Evolutionary conservation across 2,888 invertebrate genomes (phyloP).

Genomic region (Lamproptera curius): DNA sequence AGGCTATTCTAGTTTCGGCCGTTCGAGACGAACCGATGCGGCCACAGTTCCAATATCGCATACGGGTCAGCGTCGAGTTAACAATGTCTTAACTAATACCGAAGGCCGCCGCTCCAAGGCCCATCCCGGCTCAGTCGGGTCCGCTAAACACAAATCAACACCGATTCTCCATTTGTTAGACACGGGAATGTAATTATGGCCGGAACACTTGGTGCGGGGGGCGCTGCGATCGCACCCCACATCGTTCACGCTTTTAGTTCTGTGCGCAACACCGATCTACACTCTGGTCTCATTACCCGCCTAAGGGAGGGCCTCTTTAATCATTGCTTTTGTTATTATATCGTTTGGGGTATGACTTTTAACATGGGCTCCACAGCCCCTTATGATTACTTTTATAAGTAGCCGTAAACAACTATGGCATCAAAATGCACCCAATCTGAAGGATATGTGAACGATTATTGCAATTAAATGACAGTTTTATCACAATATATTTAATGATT

Average conservation of each 20-base stretch:
- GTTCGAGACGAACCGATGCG: too few species aligned
- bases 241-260: slow-evolving; percentile 73
- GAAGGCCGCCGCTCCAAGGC: slow-evolving; percentile 19
- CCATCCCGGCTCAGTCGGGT: slow-evolving; percentile 34
- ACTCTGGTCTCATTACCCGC: slow-evolving; percentile 55
- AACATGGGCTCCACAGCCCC: too few species aligned
- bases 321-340: too few species aligned
- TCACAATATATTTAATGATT: too few species aligned
- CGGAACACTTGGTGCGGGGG: slow-evolving; percentile 64
- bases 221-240: slow-evolving; percentile 36
- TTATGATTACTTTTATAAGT: too few species aligned
- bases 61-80: slow-evolving; percentile 2
- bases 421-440: too few species aligned
- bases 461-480: too few species aligned
- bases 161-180: slow-evolving; percentile 81
- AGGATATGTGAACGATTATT: too few species aligned
- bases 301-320: slow-evolving; percentile 28
- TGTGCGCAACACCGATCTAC: slow-evolving; percentile 64
- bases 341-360: too few species aligned
- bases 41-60: slow-evolving; percentile 3
- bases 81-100: slow-evolving; percentile 17
- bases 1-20: too few species aligned
- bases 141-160: slow-evolving; percentile 79
- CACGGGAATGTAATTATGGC: slow-evolving; percentile 80
- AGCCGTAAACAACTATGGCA: too few species aligned